Percentiles rank a stretch among this genome's conserved stretches.
Conservation (phyloP, 2,113 vertebrate species). For the Labeo rohita region DNA sequence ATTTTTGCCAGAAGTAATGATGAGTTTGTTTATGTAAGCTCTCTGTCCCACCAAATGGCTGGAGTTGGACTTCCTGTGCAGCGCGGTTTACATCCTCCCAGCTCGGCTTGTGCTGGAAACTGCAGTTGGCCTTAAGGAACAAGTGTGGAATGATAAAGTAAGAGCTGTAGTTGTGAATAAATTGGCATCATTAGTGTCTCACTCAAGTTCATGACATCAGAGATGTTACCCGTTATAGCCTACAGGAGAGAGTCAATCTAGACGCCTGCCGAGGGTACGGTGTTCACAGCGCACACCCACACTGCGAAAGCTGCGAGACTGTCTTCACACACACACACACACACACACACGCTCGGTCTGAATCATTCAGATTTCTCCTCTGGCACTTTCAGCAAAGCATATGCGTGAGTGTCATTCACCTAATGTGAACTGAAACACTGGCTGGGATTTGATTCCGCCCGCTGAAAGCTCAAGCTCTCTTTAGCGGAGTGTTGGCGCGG, state of each 20-base stretch:
- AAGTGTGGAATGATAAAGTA: conserved; percentile 50
- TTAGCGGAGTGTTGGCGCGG: conserved; percentile 29
- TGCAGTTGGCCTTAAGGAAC: conserved; percentile 36
- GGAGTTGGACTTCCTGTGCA: conserved; percentile 17
- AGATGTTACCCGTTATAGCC: conserved; percentile 53
- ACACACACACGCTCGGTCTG: conserved; percentile 41
- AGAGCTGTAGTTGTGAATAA: conserved; percentile 52
- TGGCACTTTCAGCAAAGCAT: conserved; percentile 58
- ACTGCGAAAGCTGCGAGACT: conserved; percentile 30
- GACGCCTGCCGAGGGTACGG: conserved; percentile 43
- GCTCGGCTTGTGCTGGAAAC: not conserved
- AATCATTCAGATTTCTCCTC: conserved; percentile 59
- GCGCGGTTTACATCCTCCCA: not conserved
- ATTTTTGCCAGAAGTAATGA: not conserved
- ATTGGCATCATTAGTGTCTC: conserved; percentile 57
- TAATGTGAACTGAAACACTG: conserved; percentile 59
- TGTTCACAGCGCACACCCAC: conserved; percentile 43
- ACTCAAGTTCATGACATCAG: conserved; percentile 52
- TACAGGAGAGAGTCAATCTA: conserved; percentile 57
- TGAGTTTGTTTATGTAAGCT: not conserved
- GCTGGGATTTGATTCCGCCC: conserved; percentile 51
- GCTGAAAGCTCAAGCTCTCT: conserved; percentile 40
- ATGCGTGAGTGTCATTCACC: conserved; percentile 60
- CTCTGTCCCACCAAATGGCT: not conserved
- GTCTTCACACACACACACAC: conserved; percentile 28